Percentiles rank a stretch among this genome's conserved stretches.
Evolutionary conservation across 1,140 invertebrate species (phyloP).

Genomic region (Drosophila asahinai): DNA sequence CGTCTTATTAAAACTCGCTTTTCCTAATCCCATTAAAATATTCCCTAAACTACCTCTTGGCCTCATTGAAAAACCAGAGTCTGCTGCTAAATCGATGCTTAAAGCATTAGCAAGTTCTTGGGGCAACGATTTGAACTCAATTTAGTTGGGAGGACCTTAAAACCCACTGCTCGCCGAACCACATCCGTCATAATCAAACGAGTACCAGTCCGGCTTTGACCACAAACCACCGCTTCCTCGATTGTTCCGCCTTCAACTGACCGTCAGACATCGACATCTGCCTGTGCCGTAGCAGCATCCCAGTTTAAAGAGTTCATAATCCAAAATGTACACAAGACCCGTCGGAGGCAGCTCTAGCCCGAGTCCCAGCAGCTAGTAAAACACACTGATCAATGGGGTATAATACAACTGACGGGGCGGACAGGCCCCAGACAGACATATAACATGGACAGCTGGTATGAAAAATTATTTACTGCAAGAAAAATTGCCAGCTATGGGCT

Average conservation of each 20-base stretch:
- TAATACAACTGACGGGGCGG: constrained; percentile 43
- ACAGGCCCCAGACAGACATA: constrained; percentile 56
- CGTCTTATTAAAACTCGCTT: not conserved
- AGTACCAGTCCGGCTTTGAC: constrained; percentile 29
- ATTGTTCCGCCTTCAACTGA: constrained; percentile 28
- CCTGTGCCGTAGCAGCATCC: constrained; percentile 23
- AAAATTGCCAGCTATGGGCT: constrained; percentile 63
- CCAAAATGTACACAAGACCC: constrained; percentile 66
- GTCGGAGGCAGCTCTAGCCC: constrained; percentile 18
- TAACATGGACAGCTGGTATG: constrained; percentile 76
- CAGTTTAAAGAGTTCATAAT: constrained; percentile 74
- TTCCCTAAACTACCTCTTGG: not conserved
- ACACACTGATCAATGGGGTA: constrained; percentile 78
- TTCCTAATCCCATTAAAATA: not conserved
- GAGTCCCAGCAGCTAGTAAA: constrained; percentile 54
- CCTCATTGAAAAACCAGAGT: not conserved
- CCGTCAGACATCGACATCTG: constrained; percentile 37
- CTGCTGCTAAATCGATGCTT: not conserved
- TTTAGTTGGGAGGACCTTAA: constrained; percentile 19
- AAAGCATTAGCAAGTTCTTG: constrained; percentile 14
- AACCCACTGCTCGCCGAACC: constrained; percentile 23
- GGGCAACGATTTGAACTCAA: constrained; percentile 23
- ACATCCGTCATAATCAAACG: constrained; percentile 52
- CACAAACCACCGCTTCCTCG: constrained; percentile 11
- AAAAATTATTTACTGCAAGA: constrained; percentile 83